A percentile compares a stretch with the other conserved stretches of the same genome.
phyloP scores from a whole-genome alignment of 53 echinoderm and acorn worm species.

The Actinopyga echinites region DNA sequence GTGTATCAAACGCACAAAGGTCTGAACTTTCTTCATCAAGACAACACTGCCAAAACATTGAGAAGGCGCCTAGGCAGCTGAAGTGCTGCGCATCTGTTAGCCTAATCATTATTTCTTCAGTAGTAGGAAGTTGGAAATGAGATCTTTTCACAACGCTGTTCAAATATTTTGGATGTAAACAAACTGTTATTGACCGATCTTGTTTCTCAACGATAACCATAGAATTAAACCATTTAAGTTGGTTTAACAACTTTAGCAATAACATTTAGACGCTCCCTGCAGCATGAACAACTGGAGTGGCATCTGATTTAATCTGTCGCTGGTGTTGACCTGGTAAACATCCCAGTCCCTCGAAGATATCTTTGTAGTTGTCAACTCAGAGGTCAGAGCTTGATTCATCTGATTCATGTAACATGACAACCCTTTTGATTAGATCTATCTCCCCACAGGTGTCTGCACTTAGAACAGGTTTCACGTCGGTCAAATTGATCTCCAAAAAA shows the following conservation, averaged over 20 bases:
- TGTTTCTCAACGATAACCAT: slow-evolving; percentile 26
- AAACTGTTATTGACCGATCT: slow-evolving; percentile 32
- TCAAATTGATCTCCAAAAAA: neutral
- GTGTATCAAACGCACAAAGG: slow-evolving; percentile 8
- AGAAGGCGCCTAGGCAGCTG: neutral
- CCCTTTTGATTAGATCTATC: neutral
- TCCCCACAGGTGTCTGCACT: neutral
- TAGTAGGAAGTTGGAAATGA: slow-evolving; percentile 52
- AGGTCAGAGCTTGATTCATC: no score
- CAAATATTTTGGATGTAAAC: slow-evolving; percentile 44
- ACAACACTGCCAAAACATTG: no score
- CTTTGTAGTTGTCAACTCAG: neutral
- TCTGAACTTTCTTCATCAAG: neutral
- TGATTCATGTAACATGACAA: no score
- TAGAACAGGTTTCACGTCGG: neutral
- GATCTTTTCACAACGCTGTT: slow-evolving; percentile 52
- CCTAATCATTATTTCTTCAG: slow-evolving; percentile 49
- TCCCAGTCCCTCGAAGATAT: neutral
- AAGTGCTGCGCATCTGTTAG: neutral
- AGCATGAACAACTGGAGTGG: slow-evolving; percentile 38
- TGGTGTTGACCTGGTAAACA: slow-evolving; percentile 37
- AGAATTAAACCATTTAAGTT: slow-evolving; percentile 56
- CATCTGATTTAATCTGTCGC: slow-evolving; percentile 56
- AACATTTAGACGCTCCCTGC: slow-evolving; percentile 34
- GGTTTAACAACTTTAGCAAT: slow-evolving; percentile 43